Percentiles rank a stretch among this genome's conserved stretches.
phyloP scores from a whole-genome alignment of 2,888 invertebrate species.

The Apamea epomidion region DNA sequence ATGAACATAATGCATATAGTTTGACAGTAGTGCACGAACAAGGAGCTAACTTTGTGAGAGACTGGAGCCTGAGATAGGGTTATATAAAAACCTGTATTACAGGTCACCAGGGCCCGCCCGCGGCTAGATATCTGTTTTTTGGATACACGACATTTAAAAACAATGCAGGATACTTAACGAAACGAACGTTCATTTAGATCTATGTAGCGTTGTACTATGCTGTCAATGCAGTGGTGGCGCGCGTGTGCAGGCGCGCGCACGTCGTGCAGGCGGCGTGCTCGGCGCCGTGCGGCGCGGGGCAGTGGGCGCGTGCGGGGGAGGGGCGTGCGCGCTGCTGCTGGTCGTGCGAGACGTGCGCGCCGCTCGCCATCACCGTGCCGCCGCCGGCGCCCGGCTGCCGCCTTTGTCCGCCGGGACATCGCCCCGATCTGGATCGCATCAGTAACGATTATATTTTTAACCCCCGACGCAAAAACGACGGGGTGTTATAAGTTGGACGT shows the following conservation, averaged over 20 bases:
- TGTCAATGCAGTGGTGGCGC: constrained; percentile 69
- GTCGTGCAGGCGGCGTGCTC: constrained; percentile 82
- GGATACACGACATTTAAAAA: too few relatives aligned
- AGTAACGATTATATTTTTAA: constrained; percentile 67
- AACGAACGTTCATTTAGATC: background rate
- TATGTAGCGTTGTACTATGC: background rate
- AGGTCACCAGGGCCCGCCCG: too few relatives aligned
- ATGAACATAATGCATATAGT: too few relatives aligned
- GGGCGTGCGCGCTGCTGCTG: constrained; percentile 93
- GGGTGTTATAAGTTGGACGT: too few relatives aligned
- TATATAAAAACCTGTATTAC: too few relatives aligned
- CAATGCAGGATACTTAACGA: too few relatives aligned
- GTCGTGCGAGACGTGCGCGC: constrained; percentile 93
- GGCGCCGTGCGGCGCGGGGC: constrained; percentile 77
- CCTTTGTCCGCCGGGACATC: constrained; percentile 91
- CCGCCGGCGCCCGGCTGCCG: constrained; percentile 84
- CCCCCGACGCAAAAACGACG: too few relatives aligned
- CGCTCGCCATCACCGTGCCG: constrained; percentile 87
- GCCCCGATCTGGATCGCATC: constrained; percentile 92
- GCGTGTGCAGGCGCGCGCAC: constrained; percentile 78
- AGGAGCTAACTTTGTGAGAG: too few relatives aligned
- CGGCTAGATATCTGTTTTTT: too few relatives aligned
- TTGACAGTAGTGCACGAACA: too few relatives aligned
- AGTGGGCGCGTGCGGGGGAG: constrained; percentile 88
- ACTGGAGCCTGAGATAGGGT: too few relatives aligned